phyloP scores from a whole-genome alignment of 2,113 vertebrate species.

The Catharus fuscescens region DNA sequence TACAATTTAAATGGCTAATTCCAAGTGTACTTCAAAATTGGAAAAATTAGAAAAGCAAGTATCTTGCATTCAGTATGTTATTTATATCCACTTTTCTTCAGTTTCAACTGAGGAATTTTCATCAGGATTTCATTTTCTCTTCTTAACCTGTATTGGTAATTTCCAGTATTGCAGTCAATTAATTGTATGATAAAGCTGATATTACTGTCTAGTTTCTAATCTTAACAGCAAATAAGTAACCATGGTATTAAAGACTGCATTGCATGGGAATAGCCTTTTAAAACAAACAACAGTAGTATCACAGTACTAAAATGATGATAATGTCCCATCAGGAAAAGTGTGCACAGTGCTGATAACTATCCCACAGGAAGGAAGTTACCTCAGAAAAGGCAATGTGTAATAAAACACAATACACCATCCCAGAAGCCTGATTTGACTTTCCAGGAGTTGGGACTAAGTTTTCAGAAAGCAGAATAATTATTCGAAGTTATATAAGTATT shows the following conservation, averaged over 20 bases:
- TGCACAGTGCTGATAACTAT: slow-evolving; percentile 25
- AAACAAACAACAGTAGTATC: slow-evolving; percentile 17
- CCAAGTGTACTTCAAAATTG: not conserved
- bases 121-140: not conserved
- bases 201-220: not conserved
- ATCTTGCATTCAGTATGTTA: not conserved
- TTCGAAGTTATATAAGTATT: not conserved
- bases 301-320: not conserved
- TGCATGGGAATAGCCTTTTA: not conserved
- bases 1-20: not conserved
- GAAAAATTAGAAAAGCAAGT: not conserved
- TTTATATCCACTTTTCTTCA: not conserved
- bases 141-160: not conserved
- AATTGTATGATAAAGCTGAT: not conserved
- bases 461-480: not conserved
- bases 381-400: not conserved
- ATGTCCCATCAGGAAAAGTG: not conserved
- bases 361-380: slow-evolving; percentile 41
- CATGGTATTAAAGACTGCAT: not conserved
- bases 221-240: not conserved
- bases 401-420: not conserved
- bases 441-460: not conserved
- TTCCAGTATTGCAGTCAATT: not conserved
- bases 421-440: not conserved
- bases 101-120: not conserved